These are phyloP conservation scores for Fulmarus glacialis DNA, from an alignment of 2,113 vertebrate genomes.

Conservation along the genomic window DNA sequence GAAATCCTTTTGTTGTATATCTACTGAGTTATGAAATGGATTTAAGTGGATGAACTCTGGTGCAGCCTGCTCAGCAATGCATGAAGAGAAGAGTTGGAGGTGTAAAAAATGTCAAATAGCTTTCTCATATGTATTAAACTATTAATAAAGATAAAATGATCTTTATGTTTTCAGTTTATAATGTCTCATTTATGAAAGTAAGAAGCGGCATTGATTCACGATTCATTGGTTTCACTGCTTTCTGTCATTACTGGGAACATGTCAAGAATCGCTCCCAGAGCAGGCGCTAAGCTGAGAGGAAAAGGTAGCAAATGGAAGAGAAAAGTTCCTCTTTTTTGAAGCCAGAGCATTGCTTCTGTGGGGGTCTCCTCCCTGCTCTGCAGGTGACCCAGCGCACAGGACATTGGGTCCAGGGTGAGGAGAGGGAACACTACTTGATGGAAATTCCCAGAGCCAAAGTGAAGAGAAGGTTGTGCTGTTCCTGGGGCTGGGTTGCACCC, in stretches of 20 bases:
- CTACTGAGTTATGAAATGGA: conserved; percentile 74
- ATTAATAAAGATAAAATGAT: conserved; percentile 82
- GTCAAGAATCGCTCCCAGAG: conserved; percentile 38
- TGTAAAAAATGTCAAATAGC: conserved; percentile 79
- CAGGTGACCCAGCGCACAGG: accelerated
- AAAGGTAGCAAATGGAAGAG: background rate
- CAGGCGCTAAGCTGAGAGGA: background rate
- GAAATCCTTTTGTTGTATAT: conserved; percentile 64
- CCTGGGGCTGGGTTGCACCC: background rate
- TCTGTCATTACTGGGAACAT: conserved; percentile 65
- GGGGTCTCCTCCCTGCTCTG: background rate
- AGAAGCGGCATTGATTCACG: conserved; percentile 64
- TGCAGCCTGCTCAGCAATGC: conserved; percentile 79
- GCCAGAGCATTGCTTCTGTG: background rate
- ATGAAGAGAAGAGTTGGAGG: conserved; percentile 80
- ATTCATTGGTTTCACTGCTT: conserved; percentile 68
- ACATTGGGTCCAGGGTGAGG: background rate
- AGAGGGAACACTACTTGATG: background rate
- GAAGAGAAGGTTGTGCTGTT: background rate
- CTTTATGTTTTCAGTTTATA: conserved; percentile 75
- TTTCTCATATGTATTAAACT: conserved; percentile 79
- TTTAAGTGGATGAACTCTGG: conserved; percentile 75
- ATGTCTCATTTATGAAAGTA: conserved; percentile 72
- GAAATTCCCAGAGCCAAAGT: background rate
- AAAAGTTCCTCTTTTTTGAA: background rate